Conservation (phyloP, 2,113 vertebrate species). For the Junco hyemalis region DNA sequence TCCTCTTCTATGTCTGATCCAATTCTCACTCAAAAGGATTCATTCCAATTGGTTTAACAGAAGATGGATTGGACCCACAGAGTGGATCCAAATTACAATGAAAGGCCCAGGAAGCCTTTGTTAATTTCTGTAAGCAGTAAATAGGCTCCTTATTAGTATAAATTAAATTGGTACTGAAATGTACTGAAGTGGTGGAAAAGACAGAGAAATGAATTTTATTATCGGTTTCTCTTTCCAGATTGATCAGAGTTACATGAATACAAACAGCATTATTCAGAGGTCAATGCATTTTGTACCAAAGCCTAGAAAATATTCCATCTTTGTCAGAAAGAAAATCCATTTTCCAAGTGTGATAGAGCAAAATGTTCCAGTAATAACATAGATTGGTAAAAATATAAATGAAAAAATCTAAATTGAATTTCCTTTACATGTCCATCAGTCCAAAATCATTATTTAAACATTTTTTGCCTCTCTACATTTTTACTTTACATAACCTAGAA, state of each 20-base stretch:
- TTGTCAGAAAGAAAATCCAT: background rate
- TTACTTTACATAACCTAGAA: background rate
- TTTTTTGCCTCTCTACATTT: background rate
- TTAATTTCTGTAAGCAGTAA: constrained; percentile 4
- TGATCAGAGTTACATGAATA: background rate
- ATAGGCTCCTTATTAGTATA: background rate
- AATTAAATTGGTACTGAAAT: background rate
- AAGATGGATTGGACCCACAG: background rate
- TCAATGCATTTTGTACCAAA: background rate
- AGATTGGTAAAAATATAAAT: background rate
- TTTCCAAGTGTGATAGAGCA: background rate
- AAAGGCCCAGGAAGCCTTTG: background rate
- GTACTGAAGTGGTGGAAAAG: background rate
- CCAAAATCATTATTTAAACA: background rate
- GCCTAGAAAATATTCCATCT: background rate
- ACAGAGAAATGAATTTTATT: background rate
- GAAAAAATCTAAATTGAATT: background rate
- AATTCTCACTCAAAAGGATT: constrained; percentile 1
- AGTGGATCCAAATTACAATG: background rate
- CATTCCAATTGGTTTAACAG: constrained; percentile 20
- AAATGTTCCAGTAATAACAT: background rate
- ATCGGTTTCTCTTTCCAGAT: background rate
- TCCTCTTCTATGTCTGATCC: background rate
- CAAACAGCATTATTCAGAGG: background rate
- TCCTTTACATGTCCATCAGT: background rate